Evolutionary conservation across 2,797 vertebrate species (phyloP), one percentile per base, ranked within the genome.

Genomic region (Coendou prehensilis): DNA sequence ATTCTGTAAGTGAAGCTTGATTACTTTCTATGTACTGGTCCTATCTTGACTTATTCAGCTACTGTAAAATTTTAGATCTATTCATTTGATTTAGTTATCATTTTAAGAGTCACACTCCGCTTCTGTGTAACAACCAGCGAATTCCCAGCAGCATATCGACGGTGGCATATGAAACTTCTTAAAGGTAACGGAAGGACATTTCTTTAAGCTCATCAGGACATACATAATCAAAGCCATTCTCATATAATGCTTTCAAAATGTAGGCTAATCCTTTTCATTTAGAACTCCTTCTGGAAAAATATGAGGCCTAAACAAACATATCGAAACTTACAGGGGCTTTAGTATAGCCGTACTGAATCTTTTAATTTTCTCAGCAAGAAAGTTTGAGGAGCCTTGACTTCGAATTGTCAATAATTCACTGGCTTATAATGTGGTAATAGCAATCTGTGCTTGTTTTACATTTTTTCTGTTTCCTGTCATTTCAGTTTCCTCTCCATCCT

Each of bases 211-310:
- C 9, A 73, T 45, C 20, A n/a, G 5, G 45, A 87, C 13, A 76
- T 67, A 37, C 4, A 57, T 56, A 90, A 88, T 83, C 82, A 92
- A 95, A 95, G 81, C 22, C 26, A 89, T 89, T 91, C 47, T 88
- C 45, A 85, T 64, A 93, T 9, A 87, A 89, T 91, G 33, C 17
- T 84, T 97, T 73, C 33, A 95, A 95, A 96, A 87, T 78, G 14
- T 56, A 88, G 75, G 47, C 88, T 64, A 87, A 89, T 79, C 59
- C 26, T 75, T 84, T 78, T 45, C 41, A 87, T 83, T 96, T 95
- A 87, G 87, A 92, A 56, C 11, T 64, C 13, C 59, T 92, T 56
- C 23, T 95, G 28, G 78, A 95, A 78, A 92, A 78, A 93, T 63
- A 69, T 0, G 3, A 11, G 26, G 28, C 20, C 97, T 79, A 80